Conservation (phyloP, 2,888 invertebrate species). For the Eupithecia centaureata region DNA sequence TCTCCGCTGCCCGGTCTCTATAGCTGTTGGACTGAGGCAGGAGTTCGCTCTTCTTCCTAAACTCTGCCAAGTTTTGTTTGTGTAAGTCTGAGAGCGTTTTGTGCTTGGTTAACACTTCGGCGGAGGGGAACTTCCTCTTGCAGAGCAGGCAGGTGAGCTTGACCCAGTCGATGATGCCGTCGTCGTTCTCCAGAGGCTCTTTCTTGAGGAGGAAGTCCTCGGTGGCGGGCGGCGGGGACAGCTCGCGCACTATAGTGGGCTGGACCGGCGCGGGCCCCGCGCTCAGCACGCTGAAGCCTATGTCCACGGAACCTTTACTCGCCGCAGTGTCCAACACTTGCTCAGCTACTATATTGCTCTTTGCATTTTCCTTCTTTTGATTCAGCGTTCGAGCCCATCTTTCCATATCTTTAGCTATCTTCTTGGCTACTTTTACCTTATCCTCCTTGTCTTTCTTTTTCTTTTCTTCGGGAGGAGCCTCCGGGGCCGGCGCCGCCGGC, state of each 20-base stretch:
- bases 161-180: conserved; percentile 93
- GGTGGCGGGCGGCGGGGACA: conserved; percentile 60
- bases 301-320: conserved; percentile 93
- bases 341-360: conserved; percentile 75
- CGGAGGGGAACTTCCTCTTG: conserved; percentile 96
- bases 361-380: conserved; percentile 93
- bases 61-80: conserved; percentile 90
- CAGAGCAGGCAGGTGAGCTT: conserved; percentile 97
- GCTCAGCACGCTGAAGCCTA: conserved; percentile 95
- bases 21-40: conserved; percentile 84
- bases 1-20: conserved; percentile 97
- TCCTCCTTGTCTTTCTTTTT: conserved; percentile 93
- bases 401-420: conserved; percentile 95
- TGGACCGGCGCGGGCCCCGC: conserved; percentile 80
- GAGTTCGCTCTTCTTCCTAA: conserved; percentile 72
- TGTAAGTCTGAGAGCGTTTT: conserved; percentile 97
- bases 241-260: conserved; percentile 58
- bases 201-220: conserved; percentile 75
- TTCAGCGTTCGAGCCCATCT: conserved; percentile 98
- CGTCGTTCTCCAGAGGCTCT: conserved; percentile 86
- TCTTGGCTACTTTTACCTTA: conserved; percentile 98
- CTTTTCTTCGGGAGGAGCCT: conserved; percentile 78
- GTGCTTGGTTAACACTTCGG: conserved; percentile 95
- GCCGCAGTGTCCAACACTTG: conserved; percentile 75
- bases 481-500: conserved; percentile 55